These are phyloP conservation scores for Oncorhynchus tshawytscha DNA, from an alignment of 2,113 vertebrate genomes.

Conservation along the genomic window DNA sequence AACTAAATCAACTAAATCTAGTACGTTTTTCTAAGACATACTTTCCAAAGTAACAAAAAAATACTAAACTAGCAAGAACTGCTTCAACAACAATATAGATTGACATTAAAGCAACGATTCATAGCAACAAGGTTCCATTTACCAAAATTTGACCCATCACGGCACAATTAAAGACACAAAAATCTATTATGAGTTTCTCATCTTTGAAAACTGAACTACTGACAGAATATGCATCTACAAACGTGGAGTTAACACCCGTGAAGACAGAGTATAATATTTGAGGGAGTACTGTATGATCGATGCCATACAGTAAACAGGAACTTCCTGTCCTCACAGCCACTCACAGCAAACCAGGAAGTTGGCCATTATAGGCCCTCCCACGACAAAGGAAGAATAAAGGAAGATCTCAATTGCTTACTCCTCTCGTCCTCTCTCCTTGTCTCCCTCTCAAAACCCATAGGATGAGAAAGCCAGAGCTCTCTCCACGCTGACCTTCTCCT, in stretches of 20 bases:
- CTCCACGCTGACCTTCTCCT: too few relatives aligned
- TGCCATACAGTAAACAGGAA: slow-evolving; percentile 46
- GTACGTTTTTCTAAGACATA: not conserved
- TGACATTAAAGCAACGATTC: slow-evolving; percentile 96
- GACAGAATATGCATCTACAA: slow-evolving; percentile 29
- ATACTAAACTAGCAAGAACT: slow-evolving; percentile 84
- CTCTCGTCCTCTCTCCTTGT: too few relatives aligned
- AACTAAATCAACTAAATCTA: slow-evolving; percentile 54
- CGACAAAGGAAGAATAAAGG: slow-evolving; percentile 60
- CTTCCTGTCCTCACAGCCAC: slow-evolving; percentile 66
- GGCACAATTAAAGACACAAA: slow-evolving; percentile 99
- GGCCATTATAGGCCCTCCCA: slow-evolving; percentile 59
- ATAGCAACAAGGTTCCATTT: slow-evolving; percentile 98
- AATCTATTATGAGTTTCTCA: slow-evolving; percentile 99
- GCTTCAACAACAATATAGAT: slow-evolving; percentile 97
- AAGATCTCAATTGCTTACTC: too few relatives aligned
- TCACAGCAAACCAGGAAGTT: slow-evolving; percentile 62
- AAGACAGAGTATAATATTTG: slow-evolving; percentile 31
- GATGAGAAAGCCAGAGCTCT: too few relatives aligned
- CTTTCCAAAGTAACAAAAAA: slow-evolving; percentile 66
- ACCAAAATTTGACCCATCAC: slow-evolving; percentile 96
- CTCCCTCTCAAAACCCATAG: too few relatives aligned
- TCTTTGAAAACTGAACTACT: slow-evolving; percentile 79
- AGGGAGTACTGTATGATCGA: slow-evolving; percentile 2
- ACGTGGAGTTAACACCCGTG: slow-evolving; percentile 23